These are phyloP conservation scores for Agapostemon virescens DNA, from an alignment of 2,888 invertebrate genomes.

Conservation along the genomic window DNA sequence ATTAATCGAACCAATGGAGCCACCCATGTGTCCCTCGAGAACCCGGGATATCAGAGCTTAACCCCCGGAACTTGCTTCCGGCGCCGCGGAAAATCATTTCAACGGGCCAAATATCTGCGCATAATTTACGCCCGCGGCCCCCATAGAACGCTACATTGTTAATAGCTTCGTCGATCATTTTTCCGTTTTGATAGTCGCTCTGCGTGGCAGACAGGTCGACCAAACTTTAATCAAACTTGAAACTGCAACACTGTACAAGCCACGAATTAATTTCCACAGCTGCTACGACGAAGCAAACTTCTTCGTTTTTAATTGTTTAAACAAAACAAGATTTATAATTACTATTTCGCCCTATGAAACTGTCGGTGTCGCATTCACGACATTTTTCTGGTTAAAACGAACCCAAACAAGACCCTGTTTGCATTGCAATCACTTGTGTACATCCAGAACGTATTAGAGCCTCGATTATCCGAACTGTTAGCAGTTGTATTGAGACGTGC, in stretches of 20 bases:
- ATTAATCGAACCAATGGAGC: conserved; percentile 60
- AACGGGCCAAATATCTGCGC: neutral
- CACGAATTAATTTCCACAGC: neutral
- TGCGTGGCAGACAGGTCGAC: no score
- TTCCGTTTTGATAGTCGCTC: no score
- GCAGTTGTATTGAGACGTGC: no score
- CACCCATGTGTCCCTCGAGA: conserved; percentile 41
- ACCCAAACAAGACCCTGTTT: neutral
- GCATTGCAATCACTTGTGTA: neutral
- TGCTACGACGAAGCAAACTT: neutral
- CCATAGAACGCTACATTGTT: neutral
- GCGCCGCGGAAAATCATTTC: conserved; percentile 27
- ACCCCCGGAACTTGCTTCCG: conserved; percentile 33
- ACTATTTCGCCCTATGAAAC: neutral
- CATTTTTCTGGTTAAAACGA: neutral
- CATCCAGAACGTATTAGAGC: neutral
- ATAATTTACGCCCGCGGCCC: neutral
- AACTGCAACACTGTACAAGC: no score
- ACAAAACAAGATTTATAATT: neutral
- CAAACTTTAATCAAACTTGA: no score
- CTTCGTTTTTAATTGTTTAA: neutral
- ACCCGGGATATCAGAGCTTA: conserved; percentile 38
- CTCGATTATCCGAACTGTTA: neutral
- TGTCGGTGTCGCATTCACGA: neutral
- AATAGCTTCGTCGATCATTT: no score